A percentile compares a stretch with the other conserved stretches of the same genome.
Evolutionary conservation across 2,888 invertebrate genomes (phyloP).

Genomic region (Coelopa pilipes): DNA sequence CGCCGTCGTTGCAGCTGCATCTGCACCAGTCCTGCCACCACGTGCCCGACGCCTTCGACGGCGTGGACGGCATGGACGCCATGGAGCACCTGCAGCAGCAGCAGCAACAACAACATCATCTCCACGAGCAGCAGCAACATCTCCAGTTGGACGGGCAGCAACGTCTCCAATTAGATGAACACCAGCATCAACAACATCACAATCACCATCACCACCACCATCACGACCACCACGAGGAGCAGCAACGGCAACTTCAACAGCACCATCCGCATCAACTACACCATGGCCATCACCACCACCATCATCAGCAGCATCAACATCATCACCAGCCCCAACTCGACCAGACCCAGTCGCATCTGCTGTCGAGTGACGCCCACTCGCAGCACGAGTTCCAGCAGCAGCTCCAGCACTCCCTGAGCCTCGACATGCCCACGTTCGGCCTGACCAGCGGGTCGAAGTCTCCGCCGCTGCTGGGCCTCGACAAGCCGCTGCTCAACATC

Average conservation of each 20-base stretch:
- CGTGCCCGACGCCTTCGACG: conserved; percentile 18
- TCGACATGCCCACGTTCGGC: conserved; percentile 54
- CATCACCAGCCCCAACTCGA: conserved; percentile 37
- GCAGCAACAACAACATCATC: conserved; percentile 19
- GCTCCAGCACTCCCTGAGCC: conserved; percentile 48
- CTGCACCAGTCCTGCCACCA: conserved; percentile 31
- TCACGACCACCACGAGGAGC: conserved; percentile 39
- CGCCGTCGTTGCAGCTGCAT: conserved; percentile 38
- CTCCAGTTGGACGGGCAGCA: conserved; percentile 24
- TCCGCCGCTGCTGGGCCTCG: conserved; percentile 61
- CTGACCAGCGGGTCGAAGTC: conserved; percentile 53
- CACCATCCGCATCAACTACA: conserved; percentile 30
- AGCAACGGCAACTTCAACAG: conserved; percentile 40
- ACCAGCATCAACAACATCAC: conserved; percentile 40
- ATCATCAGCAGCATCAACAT: conserved; percentile 37
- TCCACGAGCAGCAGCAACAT: conserved; percentile 25
- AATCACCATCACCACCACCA: conserved; percentile 39
- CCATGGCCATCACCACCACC: conserved; percentile 14
- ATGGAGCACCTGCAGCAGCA: conserved; percentile 33
- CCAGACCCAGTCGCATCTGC: conserved; percentile 25
- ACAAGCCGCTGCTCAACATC: conserved; percentile 63
- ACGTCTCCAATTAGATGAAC: conserved; percentile 22
- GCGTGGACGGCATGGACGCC: conserved; percentile 3
- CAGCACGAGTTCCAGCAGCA: conserved; percentile 40
- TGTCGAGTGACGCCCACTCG: conserved; percentile 30